phyloP scores from a whole-genome alignment of 2,797 vertebrate species.

The Neosilurus mollespiculum region DNA sequence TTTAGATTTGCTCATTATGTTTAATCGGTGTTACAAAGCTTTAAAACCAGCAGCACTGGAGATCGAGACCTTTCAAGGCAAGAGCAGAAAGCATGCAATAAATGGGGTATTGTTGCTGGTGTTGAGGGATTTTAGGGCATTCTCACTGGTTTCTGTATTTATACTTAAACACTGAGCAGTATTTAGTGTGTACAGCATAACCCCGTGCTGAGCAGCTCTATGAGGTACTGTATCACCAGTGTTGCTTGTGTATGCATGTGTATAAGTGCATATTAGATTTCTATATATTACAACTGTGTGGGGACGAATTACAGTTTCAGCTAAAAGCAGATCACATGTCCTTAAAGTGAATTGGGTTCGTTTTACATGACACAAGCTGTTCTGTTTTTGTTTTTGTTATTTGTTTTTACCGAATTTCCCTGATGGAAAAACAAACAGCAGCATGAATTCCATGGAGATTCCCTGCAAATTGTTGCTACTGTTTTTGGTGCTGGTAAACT shows the following conservation, averaged over 20 bases:
- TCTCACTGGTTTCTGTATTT: slow-evolving; percentile 67
- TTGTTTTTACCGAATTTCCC: neutral
- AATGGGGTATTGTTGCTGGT: slow-evolving; percentile 49
- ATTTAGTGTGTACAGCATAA: slow-evolving; percentile 69
- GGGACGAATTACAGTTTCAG: slow-evolving; percentile 35
- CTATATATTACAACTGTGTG: slow-evolving; percentile 34
- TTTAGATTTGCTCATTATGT: slow-evolving; percentile 22
- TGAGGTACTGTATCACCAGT: slow-evolving; percentile 34
- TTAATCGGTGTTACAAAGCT: slow-evolving; percentile 41
- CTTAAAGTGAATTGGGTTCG: neutral
- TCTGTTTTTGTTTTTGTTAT: neutral
- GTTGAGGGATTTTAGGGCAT: slow-evolving; percentile 43
- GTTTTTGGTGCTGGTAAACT: slow-evolving; percentile 9
- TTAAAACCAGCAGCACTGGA: slow-evolving; percentile 70
- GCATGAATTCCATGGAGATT: neutral
- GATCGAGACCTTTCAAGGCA: slow-evolving; percentile 58
- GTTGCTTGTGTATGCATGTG: slow-evolving; percentile 40
- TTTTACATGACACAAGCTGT: neutral
- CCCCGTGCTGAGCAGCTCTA: slow-evolving; percentile 51
- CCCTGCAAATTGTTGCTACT: neutral
- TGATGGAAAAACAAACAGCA: slow-evolving; percentile 13
- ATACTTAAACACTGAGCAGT: slow-evolving; percentile 73
- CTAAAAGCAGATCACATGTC: slow-evolving; percentile 16
- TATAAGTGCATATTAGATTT: slow-evolving; percentile 51
- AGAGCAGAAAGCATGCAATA: slow-evolving; percentile 52